phyloP scores from a whole-genome alignment of 2,113 vertebrate species.

The Bambusicola thoracicus region DNA sequence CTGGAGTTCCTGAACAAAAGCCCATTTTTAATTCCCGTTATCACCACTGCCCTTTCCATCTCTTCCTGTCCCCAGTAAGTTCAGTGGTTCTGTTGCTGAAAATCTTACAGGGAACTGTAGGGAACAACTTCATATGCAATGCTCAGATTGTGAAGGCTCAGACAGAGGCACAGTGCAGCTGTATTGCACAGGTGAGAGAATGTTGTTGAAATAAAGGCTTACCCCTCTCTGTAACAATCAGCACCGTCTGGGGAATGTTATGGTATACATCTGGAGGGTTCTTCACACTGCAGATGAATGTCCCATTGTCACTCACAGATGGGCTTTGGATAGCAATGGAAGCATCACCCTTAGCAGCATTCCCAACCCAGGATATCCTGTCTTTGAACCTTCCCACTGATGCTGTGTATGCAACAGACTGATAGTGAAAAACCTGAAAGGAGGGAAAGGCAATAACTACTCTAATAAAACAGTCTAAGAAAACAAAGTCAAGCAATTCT shows the following conservation, averaged over 20 bases:
- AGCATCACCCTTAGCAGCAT: slow-evolving; percentile 79
- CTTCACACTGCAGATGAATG: slow-evolving; percentile 88
- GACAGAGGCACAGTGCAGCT: not conserved
- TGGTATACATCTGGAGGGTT: slow-evolving; percentile 94
- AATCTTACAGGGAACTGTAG: not conserved
- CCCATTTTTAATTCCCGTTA: not conserved
- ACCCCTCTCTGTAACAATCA: slow-evolving; percentile 86
- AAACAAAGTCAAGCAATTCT: not conserved
- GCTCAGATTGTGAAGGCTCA: not conserved
- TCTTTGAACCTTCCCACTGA: slow-evolving; percentile 79
- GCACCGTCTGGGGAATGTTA: slow-evolving; percentile 79
- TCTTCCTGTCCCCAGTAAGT: not conserved
- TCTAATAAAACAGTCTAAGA: not conserved
- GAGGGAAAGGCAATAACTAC: not conserved
- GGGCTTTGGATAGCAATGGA: slow-evolving; percentile 85
- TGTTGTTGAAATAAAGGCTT: not conserved
- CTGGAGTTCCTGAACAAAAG: not conserved
- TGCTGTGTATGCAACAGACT: slow-evolving; percentile 78
- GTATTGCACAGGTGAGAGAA: fast-evolving
- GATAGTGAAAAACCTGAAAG: slow-evolving; percentile 90
- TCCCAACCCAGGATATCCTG: slow-evolving; percentile 86
- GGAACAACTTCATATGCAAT: fast-evolving
- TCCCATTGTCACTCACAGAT: slow-evolving; percentile 87
- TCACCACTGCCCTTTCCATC: not conserved
- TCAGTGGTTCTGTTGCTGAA: not conserved